phyloP scores from a whole-genome alignment of 1,140 invertebrate genomes.

The Acromyrmex heyeri region DNA sequence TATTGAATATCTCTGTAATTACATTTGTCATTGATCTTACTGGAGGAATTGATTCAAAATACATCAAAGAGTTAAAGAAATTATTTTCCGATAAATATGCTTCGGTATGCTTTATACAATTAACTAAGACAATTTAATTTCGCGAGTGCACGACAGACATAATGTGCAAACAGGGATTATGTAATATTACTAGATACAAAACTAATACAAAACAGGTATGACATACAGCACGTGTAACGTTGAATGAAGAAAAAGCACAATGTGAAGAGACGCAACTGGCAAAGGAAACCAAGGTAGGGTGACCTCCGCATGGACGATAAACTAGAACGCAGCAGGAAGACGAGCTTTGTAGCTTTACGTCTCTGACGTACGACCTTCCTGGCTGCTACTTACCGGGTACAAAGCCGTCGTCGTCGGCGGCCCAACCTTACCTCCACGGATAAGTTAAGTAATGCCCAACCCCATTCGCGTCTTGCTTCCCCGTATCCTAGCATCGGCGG shows the following conservation, averaged over 20 bases:
- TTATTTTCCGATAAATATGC: neutral
- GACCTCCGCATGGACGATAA: conserved; percentile 66
- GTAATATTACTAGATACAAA: conserved; percentile 8
- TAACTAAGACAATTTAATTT: neutral
- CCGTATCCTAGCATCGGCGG: conserved; percentile 49
- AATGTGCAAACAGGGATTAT: neutral
- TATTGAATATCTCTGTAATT: neutral
- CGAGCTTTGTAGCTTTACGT: conserved; percentile 69
- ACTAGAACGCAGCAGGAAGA: conserved; percentile 76
- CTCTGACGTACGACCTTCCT: conserved; percentile 77
- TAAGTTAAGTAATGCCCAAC: conserved; percentile 71
- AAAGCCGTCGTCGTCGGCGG: conserved; percentile 62
- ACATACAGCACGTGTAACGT: conserved; percentile 4
- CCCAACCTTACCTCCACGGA: conserved; percentile 57
- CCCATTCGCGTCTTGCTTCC: conserved; percentile 36
- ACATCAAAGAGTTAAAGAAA: neutral
- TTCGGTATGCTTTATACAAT: neutral
- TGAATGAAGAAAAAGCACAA: neutral
- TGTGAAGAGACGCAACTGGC: neutral
- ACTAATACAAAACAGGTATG: neutral
- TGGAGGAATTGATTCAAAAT: neutral
- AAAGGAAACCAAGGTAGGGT: neutral
- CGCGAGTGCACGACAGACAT: neutral
- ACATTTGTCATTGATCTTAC: neutral
- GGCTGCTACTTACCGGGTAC: conserved; percentile 72